A percentile compares a stretch with the other conserved stretches of the same genome.
Conservation (phyloP, 2,113 vertebrate genomes). For the Clarias macrocephalus region DNA sequence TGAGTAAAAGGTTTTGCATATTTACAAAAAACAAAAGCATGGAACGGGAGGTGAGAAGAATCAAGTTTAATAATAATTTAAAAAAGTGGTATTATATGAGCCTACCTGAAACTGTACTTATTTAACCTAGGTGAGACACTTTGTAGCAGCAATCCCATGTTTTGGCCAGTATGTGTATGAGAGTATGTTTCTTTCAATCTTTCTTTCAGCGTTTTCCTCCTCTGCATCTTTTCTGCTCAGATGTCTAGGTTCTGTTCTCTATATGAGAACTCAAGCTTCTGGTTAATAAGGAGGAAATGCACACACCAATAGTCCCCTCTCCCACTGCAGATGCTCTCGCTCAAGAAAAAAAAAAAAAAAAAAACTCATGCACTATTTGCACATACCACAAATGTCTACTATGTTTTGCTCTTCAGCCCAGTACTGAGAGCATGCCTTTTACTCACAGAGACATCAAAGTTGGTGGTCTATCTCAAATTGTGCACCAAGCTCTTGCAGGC, state of each 20-base stretch:
- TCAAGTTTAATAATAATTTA: too few species aligned
- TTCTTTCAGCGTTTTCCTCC: neutral
- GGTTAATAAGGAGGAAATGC: neutral
- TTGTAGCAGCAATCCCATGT: too few species aligned
- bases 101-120: too few species aligned
- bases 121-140: too few species aligned
- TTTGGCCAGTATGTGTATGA: too few species aligned
- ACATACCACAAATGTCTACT: neutral
- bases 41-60: too few species aligned
- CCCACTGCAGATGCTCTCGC: neutral
- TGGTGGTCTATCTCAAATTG: neutral
- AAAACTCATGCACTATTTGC: neutral
- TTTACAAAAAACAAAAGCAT: too few species aligned
- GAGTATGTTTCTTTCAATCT: neutral
- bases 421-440: neutral
- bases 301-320: constrained; percentile 30
- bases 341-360: neutral
- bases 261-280: neutral
- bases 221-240: neutral
- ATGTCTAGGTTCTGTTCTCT: neutral
- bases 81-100: too few species aligned
- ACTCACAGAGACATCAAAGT: neutral
- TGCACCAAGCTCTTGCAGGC: neutral
- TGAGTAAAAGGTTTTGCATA: too few species aligned
- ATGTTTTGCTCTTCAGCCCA: neutral